A percentile compares a stretch with the other conserved stretches of the same genome.
phyloP scores from a whole-genome alignment of 2,113 vertebrate species.

The Grammomys dolichurus region DNA sequence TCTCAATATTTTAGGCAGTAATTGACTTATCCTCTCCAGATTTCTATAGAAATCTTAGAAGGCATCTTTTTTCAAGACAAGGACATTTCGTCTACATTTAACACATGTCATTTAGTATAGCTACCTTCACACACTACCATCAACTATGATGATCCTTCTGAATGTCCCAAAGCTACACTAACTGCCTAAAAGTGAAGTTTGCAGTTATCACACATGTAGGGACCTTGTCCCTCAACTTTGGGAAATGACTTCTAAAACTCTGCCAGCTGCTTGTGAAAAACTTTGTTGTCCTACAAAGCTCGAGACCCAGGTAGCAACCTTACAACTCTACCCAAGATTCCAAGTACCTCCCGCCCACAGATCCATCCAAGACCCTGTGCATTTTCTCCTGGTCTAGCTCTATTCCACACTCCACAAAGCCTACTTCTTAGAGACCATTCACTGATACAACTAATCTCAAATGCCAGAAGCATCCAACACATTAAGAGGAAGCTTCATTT shows the following conservation, averaged over 20 bases:
- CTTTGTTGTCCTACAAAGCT: neutral
- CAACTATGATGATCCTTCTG: neutral
- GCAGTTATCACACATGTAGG: neutral
- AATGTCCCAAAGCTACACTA: neutral
- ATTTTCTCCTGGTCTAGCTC: neutral
- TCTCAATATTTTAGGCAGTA: neutral
- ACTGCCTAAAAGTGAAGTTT: neutral
- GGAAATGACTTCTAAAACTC: neutral
- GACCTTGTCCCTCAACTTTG: neutral
- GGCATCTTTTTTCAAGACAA: neutral
- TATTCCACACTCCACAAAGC: neutral
- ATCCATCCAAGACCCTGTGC: neutral
- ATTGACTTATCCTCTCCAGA: neutral
- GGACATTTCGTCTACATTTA: neutral
- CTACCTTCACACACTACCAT: too few species aligned
- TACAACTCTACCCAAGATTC: neutral
- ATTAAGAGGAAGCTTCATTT: neutral
- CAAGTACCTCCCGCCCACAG: neutral
- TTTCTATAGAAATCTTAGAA: neutral
- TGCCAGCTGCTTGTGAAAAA: neutral
- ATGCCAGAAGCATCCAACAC: rapidly evolving
- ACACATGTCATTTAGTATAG: neutral
- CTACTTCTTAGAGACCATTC: neutral
- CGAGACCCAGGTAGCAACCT: neutral
- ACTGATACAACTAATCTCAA: neutral